Evolutionary conservation across 2,113 vertebrate species (phyloP).

Genomic region (Heteronetta atricapilla): DNA sequence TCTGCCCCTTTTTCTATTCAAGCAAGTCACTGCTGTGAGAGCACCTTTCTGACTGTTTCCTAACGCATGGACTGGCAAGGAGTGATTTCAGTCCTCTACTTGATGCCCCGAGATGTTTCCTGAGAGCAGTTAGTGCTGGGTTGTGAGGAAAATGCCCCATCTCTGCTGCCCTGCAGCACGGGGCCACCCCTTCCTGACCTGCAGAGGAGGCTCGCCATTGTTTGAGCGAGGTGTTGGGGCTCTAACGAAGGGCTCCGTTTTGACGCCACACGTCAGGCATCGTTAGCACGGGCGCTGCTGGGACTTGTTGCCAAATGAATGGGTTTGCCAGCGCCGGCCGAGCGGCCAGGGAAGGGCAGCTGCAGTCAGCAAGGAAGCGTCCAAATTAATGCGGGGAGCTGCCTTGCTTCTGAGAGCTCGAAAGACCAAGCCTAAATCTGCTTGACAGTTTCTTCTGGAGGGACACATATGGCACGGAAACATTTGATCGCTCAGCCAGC

Average conservation of each 20-base stretch:
- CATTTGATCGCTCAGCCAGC: not conserved
- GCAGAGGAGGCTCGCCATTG: not conserved
- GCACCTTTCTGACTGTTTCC: not conserved
- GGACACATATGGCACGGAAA: not conserved
- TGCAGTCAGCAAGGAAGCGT: constrained; percentile 45
- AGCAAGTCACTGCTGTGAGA: not conserved
- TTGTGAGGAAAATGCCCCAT: not conserved
- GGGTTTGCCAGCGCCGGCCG: not conserved
- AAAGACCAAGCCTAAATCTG: constrained; percentile 46
- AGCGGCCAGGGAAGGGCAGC: constrained; percentile 39
- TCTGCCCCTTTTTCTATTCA: not conserved
- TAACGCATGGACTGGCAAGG: not conserved
- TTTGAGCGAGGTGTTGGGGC: not conserved
- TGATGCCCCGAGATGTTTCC: not conserved
- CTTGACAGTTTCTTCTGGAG: constrained; percentile 56
- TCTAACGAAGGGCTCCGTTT: not conserved
- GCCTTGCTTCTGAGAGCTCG: constrained; percentile 10
- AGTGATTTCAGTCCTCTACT: not conserved
- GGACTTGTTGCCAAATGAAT: constrained; percentile 33
- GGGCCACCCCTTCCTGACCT: not conserved
- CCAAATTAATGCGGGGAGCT: constrained; percentile 41
- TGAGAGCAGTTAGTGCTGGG: not conserved
- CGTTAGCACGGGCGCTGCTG: not conserved
- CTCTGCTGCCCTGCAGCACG: not conserved
- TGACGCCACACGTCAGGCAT: not conserved